Conservation (phyloP, 2,113 vertebrate species). For the Lanius collurio region DNA sequence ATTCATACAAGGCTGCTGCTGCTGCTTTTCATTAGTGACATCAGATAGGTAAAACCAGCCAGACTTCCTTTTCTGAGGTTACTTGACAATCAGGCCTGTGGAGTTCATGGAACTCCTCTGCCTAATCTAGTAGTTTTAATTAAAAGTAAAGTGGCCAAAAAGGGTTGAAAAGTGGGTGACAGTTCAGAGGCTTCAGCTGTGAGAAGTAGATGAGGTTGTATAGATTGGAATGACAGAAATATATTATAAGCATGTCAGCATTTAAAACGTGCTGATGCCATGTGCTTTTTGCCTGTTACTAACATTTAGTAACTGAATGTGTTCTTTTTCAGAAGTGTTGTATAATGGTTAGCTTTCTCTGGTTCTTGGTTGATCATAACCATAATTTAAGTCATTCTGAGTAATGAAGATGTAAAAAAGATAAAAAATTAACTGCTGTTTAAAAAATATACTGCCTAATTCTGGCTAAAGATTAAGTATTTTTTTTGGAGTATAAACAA, state of each 20-base stretch:
- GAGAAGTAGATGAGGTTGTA: neutral
- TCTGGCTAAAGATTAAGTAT: neutral
- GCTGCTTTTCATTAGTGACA: neutral
- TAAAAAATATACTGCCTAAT: neutral
- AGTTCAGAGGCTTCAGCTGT: neutral
- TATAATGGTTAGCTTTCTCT: neutral
- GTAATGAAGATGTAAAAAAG: neutral
- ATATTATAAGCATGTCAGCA: neutral
- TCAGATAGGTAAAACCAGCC: neutral
- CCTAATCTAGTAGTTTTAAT: neutral
- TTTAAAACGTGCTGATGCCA: neutral
- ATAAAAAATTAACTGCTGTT: neutral
- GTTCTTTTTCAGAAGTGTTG: neutral
- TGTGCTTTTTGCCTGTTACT: neutral
- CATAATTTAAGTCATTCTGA: neutral
- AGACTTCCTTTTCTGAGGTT: neutral
- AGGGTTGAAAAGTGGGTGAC: neutral
- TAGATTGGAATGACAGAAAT: neutral
- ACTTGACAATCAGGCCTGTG: neutral
- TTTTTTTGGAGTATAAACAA: neutral
- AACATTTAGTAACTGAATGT: neutral
- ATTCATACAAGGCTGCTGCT: neutral
- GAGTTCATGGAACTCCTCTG: neutral
- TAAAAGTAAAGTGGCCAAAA: neutral
- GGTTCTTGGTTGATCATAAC: neutral